Base-by-base conservation (phyloP, 2,113 vertebrate genomes). In the Thamnaconus septentrionalis region DNA sequence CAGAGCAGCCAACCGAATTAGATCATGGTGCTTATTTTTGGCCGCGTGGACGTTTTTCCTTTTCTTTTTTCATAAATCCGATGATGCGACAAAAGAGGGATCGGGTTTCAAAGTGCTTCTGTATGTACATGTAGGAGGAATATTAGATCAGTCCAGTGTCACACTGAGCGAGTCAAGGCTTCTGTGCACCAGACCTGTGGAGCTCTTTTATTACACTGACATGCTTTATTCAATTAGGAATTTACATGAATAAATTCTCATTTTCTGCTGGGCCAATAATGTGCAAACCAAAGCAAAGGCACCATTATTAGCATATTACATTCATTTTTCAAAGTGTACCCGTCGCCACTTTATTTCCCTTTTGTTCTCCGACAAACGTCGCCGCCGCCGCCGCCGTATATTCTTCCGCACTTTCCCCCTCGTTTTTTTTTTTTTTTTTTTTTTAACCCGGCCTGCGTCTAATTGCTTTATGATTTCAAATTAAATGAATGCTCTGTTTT, bases 161-260 rank as follows among this genome's bases (percentile, higher is more conserved):
- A 91, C 82, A 86, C 88, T 87, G 90, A 85, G 89, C 88, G 85
- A 89, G 85, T 91, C 80, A 81, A 79, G 84, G 73, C 89, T 88
- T 82, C 85, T 80, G 73, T 87, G 87, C 87, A 88, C 89, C 86
- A 88, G 88, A 92, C 91, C 91, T 91, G 91, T 91, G 88, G 91
- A 91, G 90, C 87, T 89, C 85, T 92, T 92, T 92, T 91, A 93
- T 92, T 92, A 90, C 89, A 87, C 80, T 90, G 89, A 91, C 90
- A 92, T 91, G 87, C 88, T 91, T 89, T 89, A 92, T 91, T 91
- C 89, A 91, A 90, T 92, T 91, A 92, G 85, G 86, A 90, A 91
- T 92, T 92, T 92, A 91, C 89, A 92, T 91, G 91, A 92, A 92
- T 93, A 91, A 90, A 92, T 93, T 91, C 87, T 91, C 86, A 90